Conservation (phyloP, 2,113 vertebrate genomes). For the Strix aluco region DNA sequence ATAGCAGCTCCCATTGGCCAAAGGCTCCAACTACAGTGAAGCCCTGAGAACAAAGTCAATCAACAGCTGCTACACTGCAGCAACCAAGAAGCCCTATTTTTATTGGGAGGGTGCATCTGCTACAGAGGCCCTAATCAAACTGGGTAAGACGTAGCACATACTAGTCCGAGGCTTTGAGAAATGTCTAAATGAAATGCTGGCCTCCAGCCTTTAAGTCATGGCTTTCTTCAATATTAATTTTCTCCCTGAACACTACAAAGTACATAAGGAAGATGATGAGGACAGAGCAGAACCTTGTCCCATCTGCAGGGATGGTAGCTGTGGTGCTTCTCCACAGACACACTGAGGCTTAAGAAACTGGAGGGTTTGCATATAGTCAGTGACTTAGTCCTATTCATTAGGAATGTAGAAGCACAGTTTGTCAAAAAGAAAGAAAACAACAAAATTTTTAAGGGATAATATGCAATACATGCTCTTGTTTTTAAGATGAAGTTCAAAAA, state of each 20-base stretch:
- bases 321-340: background rate
- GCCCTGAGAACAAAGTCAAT: no score
- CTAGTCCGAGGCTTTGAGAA: background rate
- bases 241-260: background rate
- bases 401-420: background rate
- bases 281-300: background rate
- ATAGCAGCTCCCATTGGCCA: no score
- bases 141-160: rapidly evolving
- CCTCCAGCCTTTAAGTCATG: background rate
- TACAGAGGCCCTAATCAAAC: background rate
- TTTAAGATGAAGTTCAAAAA: background rate
- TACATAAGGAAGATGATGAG: background rate
- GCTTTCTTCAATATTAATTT: background rate
- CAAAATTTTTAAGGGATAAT: background rate
- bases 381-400: background rate
- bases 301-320: background rate
- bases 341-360: background rate
- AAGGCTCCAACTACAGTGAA: no score
- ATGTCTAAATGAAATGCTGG: background rate
- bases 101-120: no score
- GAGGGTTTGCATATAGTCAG: background rate
- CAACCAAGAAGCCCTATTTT: no score
- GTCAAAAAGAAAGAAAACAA: background rate
- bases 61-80: no score
- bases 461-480: rapidly evolving